Evolutionary conservation across 1,140 invertebrate species (phyloP).

Genomic region (Temnothorax longispinosus): DNA sequence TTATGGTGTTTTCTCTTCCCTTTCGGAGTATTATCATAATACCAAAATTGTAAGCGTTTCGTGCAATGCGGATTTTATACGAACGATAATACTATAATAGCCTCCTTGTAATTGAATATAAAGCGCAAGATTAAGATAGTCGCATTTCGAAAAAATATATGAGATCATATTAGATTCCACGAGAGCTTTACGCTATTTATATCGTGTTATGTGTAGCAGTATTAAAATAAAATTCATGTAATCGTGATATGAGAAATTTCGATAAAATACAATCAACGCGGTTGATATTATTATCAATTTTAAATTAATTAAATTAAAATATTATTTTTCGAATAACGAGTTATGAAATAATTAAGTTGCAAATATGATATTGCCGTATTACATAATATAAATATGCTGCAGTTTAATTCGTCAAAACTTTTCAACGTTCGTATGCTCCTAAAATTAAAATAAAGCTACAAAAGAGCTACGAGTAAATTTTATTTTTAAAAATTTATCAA

Average conservation of each 20-base stretch:
- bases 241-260: background rate
- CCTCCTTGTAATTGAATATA: slow-evolving; percentile 27
- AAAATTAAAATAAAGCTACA: background rate
- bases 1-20: slow-evolving; percentile 4
- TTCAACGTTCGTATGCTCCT: background rate
- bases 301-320: background rate
- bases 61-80: slow-evolving; percentile 41
- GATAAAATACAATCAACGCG: background rate
- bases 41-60: slow-evolving; percentile 36
- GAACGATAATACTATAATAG: slow-evolving; percentile 30
- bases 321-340: background rate
- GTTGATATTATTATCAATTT: background rate
- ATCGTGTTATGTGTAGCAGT: background rate
- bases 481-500: background rate
- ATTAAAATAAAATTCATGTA: slow-evolving; percentile 2
- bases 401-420: background rate
- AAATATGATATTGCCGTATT: background rate
- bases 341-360: background rate
- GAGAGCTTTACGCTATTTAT: background rate
- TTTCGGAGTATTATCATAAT: slow-evolving; percentile 38
- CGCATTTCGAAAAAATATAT: slow-evolving; percentile 28
- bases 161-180: slow-evolving; percentile 11
- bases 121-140: slow-evolving; percentile 36
- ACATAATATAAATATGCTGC: background rate
- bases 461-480: background rate